A percentile compares a stretch with the other conserved stretches of the same genome.
Conservation (phyloP, 1,140 invertebrate species). For the Hycleus phaleratus region DNA sequence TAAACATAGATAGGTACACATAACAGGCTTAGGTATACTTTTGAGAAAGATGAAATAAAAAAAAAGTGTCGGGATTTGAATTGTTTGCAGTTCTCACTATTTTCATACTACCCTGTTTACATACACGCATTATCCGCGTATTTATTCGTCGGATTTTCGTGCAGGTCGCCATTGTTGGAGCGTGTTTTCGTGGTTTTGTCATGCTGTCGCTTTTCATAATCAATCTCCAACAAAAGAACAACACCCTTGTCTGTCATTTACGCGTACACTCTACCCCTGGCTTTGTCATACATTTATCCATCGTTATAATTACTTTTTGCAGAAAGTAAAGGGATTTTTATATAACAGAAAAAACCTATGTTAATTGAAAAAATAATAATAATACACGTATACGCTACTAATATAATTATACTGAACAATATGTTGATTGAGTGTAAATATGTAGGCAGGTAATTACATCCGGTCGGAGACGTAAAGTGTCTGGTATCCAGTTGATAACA, state of each 20-base stretch:
- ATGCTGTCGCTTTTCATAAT: slow-evolving; percentile 17
- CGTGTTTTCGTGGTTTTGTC: slow-evolving; percentile 21
- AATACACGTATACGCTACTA: no score
- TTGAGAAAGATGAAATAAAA: neutral
- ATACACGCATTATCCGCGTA: slow-evolving; percentile 27
- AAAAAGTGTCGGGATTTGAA: slow-evolving; percentile 10
- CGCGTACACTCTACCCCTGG: neutral
- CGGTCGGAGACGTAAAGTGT: slow-evolving; percentile 21
- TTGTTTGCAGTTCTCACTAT: slow-evolving; percentile 32
- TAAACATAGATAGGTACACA: neutral
- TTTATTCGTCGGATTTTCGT: slow-evolving; percentile 22
- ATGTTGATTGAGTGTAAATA: slow-evolving; percentile 5
- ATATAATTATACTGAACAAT: neutral
- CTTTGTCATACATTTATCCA: neutral
- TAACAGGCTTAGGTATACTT: slow-evolving; percentile 7
- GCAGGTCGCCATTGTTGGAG: slow-evolving; percentile 12
- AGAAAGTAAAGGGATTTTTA: no score
- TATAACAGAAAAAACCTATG: no score
- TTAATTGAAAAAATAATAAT: no score
- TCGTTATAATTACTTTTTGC: slow-evolving; percentile 4
- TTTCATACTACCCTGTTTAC: slow-evolving; percentile 24
- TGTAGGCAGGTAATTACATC: slow-evolving; percentile 21
- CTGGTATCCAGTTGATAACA: slow-evolving; percentile 19
- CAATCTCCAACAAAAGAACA: slow-evolving; percentile 13
- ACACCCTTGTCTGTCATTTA: neutral